Evolutionary conservation across 1,140 invertebrate species (phyloP).

Genomic region (Zaprionus kolodkinae): DNA sequence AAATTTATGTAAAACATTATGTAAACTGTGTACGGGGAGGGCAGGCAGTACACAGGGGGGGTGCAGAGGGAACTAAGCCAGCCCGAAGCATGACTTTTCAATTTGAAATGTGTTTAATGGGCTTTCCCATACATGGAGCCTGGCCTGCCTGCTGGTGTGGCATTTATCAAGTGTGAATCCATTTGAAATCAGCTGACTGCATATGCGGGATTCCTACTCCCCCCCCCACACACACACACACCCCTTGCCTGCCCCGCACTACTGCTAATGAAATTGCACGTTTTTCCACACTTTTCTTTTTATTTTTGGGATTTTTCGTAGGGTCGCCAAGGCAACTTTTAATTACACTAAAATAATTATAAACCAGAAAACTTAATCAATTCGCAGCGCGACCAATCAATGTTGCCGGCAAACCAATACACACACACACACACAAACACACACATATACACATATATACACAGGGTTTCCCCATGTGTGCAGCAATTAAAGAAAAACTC

Average conservation of each 20-base stretch:
- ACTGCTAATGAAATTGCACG: conserved; percentile 29
- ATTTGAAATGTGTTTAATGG: conserved; percentile 76
- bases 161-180: conserved; percentile 48
- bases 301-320: neutral
- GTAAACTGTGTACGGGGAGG: conserved; percentile 48
- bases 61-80: neutral
- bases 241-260: neutral
- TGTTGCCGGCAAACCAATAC: conserved; percentile 18
- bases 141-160: neutral
- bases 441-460: conserved; percentile 5
- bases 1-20: conserved; percentile 77
- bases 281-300: conserved; percentile 14
- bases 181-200: conserved; percentile 44
- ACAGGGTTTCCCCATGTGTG: conserved; percentile 24
- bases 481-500: conserved; percentile 40
- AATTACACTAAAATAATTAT: conserved; percentile 55
- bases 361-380: conserved; percentile 46
- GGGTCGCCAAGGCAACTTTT: conserved; percentile 44
- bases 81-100: conserved; percentile 71
- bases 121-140: conserved; percentile 28
- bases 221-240: neutral
- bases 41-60: neutral
- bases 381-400: conserved; percentile 32
- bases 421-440: conserved; percentile 1
- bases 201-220: neutral